phyloP scores from a whole-genome alignment of 2,797 vertebrate species.

The Stomatorhinus walkeri region DNA sequence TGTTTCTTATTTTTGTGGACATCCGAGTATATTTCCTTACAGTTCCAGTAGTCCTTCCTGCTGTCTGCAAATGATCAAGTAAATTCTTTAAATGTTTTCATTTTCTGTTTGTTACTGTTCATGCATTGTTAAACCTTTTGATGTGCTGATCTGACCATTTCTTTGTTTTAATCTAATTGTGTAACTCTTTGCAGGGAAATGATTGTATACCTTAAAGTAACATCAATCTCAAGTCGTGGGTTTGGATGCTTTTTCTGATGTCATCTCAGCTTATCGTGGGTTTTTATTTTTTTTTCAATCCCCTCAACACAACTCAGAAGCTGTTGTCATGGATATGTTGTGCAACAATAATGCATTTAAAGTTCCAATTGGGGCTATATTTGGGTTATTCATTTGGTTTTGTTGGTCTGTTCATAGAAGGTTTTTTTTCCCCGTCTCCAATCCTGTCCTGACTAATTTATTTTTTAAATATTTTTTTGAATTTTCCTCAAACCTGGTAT shows the following conservation, averaged over 20 bases:
- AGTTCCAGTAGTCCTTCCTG: conserved; percentile 12
- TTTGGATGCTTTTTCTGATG: background rate
- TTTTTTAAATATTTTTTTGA: background rate
- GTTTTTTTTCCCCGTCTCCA: background rate
- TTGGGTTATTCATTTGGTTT: conserved; percentile 1
- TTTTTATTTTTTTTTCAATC: background rate
- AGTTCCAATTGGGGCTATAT: background rate
- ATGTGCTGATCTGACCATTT: background rate
- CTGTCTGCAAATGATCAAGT: conserved; percentile 11
- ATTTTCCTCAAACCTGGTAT: background rate
- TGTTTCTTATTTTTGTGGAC: conserved; percentile 9
- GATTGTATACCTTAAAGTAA: conserved; percentile 11
- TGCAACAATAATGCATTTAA: background rate
- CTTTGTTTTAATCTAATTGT: conserved; percentile 11
- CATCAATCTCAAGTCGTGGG: background rate
- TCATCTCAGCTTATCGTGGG: background rate
- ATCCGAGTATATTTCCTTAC: conserved; percentile 5
- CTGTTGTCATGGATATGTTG: conserved; percentile 6
- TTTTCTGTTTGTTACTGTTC: background rate
- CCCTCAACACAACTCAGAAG: background rate
- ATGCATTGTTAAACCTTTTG: background rate
- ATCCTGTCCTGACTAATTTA: background rate
- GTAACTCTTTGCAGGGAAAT: conserved; percentile 8
- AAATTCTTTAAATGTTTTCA: conserved; percentile 12
- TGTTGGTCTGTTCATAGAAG: conserved; percentile 8